A percentile compares a stretch with the other conserved stretches of the same genome.
phyloP scores from a whole-genome alignment of 1,140 invertebrate genomes.

The Venustaconcha ellipsiformis region DNA sequence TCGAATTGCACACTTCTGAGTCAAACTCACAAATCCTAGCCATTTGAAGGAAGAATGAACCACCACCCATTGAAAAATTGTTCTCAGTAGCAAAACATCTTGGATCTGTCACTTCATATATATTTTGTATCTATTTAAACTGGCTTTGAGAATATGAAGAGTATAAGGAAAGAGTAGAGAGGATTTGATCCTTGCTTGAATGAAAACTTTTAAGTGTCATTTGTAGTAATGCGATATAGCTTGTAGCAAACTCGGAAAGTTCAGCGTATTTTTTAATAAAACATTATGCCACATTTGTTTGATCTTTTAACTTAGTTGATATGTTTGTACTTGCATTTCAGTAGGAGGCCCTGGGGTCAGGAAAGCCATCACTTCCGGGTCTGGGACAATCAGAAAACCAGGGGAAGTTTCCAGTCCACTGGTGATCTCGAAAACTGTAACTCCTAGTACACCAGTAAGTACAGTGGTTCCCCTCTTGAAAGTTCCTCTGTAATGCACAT shows the following conservation, averaged over 20 bases:
- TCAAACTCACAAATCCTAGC: no score
- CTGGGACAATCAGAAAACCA: neutral
- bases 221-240: neutral
- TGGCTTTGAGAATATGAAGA: no score
- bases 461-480: neutral
- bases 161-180: no score
- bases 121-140: no score
- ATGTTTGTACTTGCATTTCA: conserved; percentile 47
- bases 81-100: no score
- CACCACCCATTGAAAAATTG: no score
- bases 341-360: conserved; percentile 64
- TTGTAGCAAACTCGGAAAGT: neutral
- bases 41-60: no score
- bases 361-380: conserved; percentile 31
- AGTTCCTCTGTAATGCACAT: neutral
- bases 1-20: no score
- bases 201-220: neutral
- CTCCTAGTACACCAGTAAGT: neutral
- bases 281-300: neutral
- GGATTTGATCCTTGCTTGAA: no score
- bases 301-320: neutral
- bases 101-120: no score
- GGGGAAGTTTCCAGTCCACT: no score
- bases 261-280: no score
- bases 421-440: neutral